A percentile compares a stretch with the other conserved stretches of the same genome.
Evolutionary conservation across 2,888 invertebrate genomes (phyloP).

Genomic region (Zygogramma bicolorata): DNA sequence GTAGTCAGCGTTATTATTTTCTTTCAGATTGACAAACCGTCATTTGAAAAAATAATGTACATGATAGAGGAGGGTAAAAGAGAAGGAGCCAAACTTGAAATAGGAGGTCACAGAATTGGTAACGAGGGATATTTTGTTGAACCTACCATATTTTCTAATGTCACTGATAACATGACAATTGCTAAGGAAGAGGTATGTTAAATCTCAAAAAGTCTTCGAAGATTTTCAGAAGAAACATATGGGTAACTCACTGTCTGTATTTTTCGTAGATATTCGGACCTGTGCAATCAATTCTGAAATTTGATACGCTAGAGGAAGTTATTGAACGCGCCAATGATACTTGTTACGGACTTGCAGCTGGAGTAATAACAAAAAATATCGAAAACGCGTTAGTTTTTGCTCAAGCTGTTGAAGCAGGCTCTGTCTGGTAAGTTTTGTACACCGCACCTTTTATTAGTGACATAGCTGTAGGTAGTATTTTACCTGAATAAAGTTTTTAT

Average conservation of each 20-base stretch:
- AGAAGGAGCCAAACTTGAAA: constrained; percentile 82
- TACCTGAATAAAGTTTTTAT: no score
- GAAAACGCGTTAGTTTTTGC: constrained; percentile 81
- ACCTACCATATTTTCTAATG: constrained; percentile 83
- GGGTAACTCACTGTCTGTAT: no score
- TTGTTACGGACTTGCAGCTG: constrained; percentile 85
- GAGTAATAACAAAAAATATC: constrained; percentile 83
- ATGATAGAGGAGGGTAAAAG: constrained; percentile 82
- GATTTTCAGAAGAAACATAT: no score
- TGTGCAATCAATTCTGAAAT: constrained; percentile 87
- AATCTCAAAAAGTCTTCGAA: neutral
- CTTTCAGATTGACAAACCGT: constrained; percentile 76
- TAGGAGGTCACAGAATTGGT: constrained; percentile 80
- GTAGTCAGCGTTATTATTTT: no score
- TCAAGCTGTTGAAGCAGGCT: constrained; percentile 81
- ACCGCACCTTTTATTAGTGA: neutral
- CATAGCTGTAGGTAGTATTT: no score
- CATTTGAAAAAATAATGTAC: constrained; percentile 80
- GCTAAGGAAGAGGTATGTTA: constrained; percentile 77
- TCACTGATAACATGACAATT: constrained; percentile 81
- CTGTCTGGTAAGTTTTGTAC: constrained; percentile 77
- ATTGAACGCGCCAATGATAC: constrained; percentile 86
- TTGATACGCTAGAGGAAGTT: constrained; percentile 82
- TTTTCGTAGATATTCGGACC: constrained; percentile 87
- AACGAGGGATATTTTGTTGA: constrained; percentile 80